Evolutionary conservation across 2,888 invertebrate genomes (phyloP).

Genomic region (Troilus luridus): DNA sequence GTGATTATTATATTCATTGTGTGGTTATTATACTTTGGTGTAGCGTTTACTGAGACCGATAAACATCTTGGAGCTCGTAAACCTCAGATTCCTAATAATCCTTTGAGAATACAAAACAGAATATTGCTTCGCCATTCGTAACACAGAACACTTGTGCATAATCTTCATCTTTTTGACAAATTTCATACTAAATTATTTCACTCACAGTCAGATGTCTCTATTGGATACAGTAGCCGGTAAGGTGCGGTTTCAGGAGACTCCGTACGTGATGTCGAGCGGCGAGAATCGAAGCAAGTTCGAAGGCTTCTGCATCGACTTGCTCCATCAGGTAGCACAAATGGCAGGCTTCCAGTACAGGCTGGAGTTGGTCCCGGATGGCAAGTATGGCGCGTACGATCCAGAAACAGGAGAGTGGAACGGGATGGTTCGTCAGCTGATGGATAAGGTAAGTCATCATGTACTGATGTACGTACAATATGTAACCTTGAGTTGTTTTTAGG

Average conservation of each 20-base stretch:
- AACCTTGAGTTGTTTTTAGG: not conserved
- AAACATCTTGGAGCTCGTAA: too few relatives aligned
- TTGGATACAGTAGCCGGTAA: slow-evolving; percentile 26
- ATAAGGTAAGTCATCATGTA: slow-evolving; percentile 72
- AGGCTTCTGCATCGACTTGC: slow-evolving; percentile 82
- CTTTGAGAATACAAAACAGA: not conserved
- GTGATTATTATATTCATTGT: too few relatives aligned
- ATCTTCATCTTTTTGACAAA: not conserved
- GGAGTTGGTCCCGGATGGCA: slow-evolving; percentile 76
- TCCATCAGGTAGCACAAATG: slow-evolving; percentile 76
- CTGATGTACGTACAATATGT: not conserved
- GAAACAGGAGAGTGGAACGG: slow-evolving; percentile 84
- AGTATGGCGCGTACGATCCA: slow-evolving; percentile 82
- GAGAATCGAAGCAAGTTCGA: slow-evolving; percentile 76
- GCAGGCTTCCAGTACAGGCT: slow-evolving; percentile 80
- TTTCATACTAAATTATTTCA: not conserved
- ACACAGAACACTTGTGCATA: not conserved
- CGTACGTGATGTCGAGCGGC: slow-evolving; percentile 73
- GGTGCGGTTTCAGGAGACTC: slow-evolving; percentile 71
- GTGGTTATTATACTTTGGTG: too few relatives aligned
- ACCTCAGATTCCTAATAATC: too few relatives aligned
- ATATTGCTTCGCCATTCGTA: not conserved
- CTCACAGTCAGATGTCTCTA: not conserved
- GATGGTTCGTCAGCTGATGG: slow-evolving; percentile 77
- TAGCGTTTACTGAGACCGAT: too few relatives aligned